phyloP scores from a whole-genome alignment of 1,140 invertebrate species.

The Melipona quadrifasciata region DNA sequence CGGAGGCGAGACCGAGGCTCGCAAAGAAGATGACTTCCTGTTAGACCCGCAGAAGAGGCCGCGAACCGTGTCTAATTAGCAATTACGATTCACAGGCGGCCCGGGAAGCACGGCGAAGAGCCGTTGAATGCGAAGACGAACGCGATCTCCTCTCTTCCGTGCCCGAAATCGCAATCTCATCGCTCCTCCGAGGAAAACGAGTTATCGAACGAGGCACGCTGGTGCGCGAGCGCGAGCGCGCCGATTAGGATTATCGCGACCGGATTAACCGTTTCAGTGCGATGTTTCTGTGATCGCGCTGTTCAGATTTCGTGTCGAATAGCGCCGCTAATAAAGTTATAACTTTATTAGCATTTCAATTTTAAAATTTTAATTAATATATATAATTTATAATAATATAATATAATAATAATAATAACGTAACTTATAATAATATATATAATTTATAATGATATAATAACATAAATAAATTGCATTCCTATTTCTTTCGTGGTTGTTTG shows the following conservation, averaged over 20 bases:
- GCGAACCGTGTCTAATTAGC: slow-evolving; percentile 54
- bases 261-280: background rate
- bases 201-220: slow-evolving; percentile 30
- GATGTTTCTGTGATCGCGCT: no score
- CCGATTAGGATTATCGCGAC: slow-evolving; percentile 40
- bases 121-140: slow-evolving; percentile 11
- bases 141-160: slow-evolving; percentile 18
- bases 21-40: background rate
- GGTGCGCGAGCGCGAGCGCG: background rate
- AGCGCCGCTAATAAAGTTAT: no score
- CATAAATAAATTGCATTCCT: no score
- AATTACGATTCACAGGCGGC: slow-evolving; percentile 57
- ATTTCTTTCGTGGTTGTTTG: no score
- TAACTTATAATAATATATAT: no score
- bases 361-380: no score
- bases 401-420: no score
- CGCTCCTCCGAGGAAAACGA: slow-evolving; percentile 15
- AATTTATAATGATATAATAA: no score
- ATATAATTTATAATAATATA: no score
- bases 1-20: background rate
- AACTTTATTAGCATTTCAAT: no score
- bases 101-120: background rate
- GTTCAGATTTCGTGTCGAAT: no score
- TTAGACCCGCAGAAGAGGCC: background rate
- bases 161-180: slow-evolving; percentile 48